phyloP scores from a whole-genome alignment of 2,113 vertebrate genomes.

The Gyps fulvus region DNA sequence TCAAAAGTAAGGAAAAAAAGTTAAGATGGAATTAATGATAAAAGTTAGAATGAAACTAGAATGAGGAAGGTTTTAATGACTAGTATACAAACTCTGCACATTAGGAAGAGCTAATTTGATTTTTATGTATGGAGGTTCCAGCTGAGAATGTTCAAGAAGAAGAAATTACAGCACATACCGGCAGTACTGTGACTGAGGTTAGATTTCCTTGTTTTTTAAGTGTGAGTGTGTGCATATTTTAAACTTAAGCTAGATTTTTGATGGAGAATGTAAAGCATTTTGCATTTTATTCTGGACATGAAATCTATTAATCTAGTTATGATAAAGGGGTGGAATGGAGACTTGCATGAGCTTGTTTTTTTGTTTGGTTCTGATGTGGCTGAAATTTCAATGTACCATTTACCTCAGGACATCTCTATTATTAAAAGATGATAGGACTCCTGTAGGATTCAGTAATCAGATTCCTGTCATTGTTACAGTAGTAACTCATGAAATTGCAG shows the following conservation, averaged over 20 bases:
- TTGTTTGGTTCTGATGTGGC: background rate
- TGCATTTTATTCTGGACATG: background rate
- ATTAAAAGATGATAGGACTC: background rate
- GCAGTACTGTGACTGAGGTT: background rate
- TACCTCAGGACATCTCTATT: background rate
- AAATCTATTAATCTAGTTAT: background rate
- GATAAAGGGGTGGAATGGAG: background rate
- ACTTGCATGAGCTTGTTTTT: background rate
- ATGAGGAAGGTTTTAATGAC: background rate
- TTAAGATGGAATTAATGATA: background rate
- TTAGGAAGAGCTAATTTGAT: background rate
- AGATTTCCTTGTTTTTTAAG: background rate
- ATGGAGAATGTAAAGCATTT: background rate
- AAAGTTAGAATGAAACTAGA: background rate
- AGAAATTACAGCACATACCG: background rate
- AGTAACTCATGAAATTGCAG: background rate
- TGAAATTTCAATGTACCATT: background rate
- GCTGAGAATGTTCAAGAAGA: background rate
- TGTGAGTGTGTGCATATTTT: background rate
- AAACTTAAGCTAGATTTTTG: background rate
- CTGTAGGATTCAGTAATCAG: background rate
- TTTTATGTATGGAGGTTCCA: background rate
- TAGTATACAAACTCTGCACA: background rate
- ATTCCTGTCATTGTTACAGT: background rate
- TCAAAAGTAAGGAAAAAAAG: background rate